Evolutionary conservation across 2,888 invertebrate species (phyloP).

Genomic region (Melanchra persicariae): DNA sequence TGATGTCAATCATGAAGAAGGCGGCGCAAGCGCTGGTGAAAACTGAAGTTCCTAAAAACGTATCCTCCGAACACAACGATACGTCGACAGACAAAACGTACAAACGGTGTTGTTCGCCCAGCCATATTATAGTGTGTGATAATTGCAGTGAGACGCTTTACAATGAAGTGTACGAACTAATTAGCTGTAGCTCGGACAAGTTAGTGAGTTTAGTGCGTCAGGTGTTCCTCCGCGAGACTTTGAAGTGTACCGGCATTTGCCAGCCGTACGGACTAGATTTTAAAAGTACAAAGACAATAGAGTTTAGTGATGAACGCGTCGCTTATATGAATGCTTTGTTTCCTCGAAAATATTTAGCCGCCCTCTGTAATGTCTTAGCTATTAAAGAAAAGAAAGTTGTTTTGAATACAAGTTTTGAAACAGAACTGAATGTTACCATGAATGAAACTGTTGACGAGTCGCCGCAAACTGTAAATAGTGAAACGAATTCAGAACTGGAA

Average conservation of each 20-base stretch:
- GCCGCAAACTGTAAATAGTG: conserved; percentile 77
- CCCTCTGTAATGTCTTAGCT: conserved; percentile 94
- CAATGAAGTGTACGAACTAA: conserved; percentile 93
- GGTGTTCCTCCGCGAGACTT: conserved; percentile 91
- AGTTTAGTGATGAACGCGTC: conserved; percentile 86
- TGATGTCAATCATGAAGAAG: conserved; percentile 97
- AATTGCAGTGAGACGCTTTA: conserved; percentile 94
- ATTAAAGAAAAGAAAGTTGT: conserved; percentile 92
- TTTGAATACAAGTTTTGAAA: conserved; percentile 91
- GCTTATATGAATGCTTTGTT: conserved; percentile 92
- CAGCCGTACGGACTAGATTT: conserved; percentile 92
- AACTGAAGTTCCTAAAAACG: conserved; percentile 92
- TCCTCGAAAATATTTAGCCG: conserved; percentile 93
- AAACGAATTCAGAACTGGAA: conserved; percentile 82
- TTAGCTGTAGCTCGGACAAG: conserved; percentile 93
- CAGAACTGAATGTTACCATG: conserved; percentile 86
- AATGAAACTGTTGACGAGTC: conserved; percentile 85
- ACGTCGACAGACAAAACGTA: conserved; percentile 84
- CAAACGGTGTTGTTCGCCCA: conserved; percentile 93
- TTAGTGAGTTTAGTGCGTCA: conserved; percentile 91
- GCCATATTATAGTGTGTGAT: conserved; percentile 93
- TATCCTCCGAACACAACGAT: conserved; percentile 87
- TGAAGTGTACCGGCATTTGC: conserved; percentile 92
- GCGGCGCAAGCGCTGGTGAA: conserved; percentile 96
- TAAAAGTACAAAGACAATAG: conserved; percentile 89